Evolutionary conservation across 2,888 invertebrate species (phyloP), one percentile per base, ranked within the genome.

Genomic region (Pandemis cinnamomeana): DNA sequence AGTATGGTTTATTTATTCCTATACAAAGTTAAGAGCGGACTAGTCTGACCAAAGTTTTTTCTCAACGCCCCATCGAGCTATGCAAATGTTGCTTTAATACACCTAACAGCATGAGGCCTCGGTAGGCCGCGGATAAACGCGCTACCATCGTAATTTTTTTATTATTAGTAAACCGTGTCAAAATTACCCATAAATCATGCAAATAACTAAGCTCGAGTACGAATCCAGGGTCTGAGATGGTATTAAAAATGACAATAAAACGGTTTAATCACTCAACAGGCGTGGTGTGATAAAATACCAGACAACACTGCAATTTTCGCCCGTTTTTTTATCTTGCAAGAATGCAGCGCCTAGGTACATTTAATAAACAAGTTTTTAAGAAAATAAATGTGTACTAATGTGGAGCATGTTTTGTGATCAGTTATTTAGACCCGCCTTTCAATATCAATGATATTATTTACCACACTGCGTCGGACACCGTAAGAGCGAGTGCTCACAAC

Each of bases 81-180:
- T 89, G 88, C 87, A 90, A 91, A 91, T 89, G 85, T 83, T 86
- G 84, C 86, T 27, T 86, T 86, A 87, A 82, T 62, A 62, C 81
- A 81, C 79, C 79, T 83, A 88, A 80, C 87, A 88, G 87, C 89
- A 85, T 88, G 90, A 83, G 83, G 87, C 83, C 89, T 83, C 80
- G 75, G 81, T 81, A 82, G 79, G 81, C 80, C 78, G 78, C 79
- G 84, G 85, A 89, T 89, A 90, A 89, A 90, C 84, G 82, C 88
- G 87, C 82, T 80, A 76, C 82, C 75, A 77, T 77, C 82, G 85
- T 88, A 87, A 87, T 89, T 69, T 63, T 77, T 76, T 60, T 77
- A 20, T 77, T 78, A 79, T 79, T 78, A 46, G 36, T 41, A 61
- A 41, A 53, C 42, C 15, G 41, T 48, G 60, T 67, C 60, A 51